Percentiles rank a stretch among this genome's conserved stretches.
These are phyloP conservation scores for Volucella zonaria DNA, from an alignment of 2,888 invertebrate genomes.

Conservation along the genomic window DNA sequence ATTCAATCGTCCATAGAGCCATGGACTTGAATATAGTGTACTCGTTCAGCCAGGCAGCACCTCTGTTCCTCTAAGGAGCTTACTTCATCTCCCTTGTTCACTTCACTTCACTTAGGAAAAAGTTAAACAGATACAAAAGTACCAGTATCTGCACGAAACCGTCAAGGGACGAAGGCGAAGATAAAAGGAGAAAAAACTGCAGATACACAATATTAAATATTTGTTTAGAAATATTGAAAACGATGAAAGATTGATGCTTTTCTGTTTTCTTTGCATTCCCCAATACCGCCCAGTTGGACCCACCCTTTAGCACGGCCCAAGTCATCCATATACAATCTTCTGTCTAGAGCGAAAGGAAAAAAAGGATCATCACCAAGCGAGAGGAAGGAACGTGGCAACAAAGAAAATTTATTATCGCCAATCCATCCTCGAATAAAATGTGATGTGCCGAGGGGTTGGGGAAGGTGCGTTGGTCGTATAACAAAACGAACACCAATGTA, in stretches of 20 bases:
- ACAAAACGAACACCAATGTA: constrained; percentile 69
- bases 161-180: constrained; percentile 11
- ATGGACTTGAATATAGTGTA: no score
- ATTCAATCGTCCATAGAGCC: constrained; percentile 44
- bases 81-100: constrained; percentile 58
- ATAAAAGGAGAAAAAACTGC: constrained; percentile 35
- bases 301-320: constrained; percentile 11
- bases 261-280: constrained; percentile 63
- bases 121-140: constrained; percentile 39
- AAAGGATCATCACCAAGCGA: constrained; percentile 60
- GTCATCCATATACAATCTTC: constrained; percentile 12
- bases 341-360: neutral
- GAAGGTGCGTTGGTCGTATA: constrained; percentile 38
- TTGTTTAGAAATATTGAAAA: constrained; percentile 74
- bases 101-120: constrained; percentile 31
- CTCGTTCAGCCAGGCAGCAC: neutral
- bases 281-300: neutral
- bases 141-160: constrained; percentile 5
- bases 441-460: constrained; percentile 29
- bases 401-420: constrained; percentile 72
- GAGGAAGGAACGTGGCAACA: constrained; percentile 57
- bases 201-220: constrained; percentile 74
- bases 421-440: constrained; percentile 64
- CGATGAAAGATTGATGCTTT: constrained; percentile 72
- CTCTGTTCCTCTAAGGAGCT: constrained; percentile 34